phyloP scores from a whole-genome alignment of 2,888 invertebrate genomes.

The Opisthograptis luteolata region DNA sequence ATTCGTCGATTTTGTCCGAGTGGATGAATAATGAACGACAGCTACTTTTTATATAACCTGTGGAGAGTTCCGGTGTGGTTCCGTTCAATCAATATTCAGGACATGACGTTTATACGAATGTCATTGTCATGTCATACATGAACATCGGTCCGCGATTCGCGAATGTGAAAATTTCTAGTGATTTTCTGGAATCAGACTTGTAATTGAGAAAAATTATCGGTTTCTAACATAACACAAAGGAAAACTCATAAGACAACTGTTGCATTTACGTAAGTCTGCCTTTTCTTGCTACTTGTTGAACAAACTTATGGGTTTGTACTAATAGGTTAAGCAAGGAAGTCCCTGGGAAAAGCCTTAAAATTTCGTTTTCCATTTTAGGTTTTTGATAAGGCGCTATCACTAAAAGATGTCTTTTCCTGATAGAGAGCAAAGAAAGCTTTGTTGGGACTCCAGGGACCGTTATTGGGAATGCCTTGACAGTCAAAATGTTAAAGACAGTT shows the following conservation, averaged over 20 bases:
- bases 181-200: background rate
- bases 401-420: constrained; percentile 91
- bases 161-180: background rate
- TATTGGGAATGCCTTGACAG: constrained; percentile 96
- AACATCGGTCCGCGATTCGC: no score
- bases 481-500: constrained; percentile 85
- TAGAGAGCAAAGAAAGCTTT: constrained; percentile 90
- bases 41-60: no score
- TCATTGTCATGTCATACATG: no score
- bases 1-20: no score
- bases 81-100: no score
- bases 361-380: constrained; percentile 67
- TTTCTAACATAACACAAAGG: constrained; percentile 1
- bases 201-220: background rate
- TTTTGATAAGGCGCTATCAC: constrained; percentile 41
- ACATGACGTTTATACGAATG: no score
- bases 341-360: constrained; percentile 14
- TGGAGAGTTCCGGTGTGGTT: no score
- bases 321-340: constrained; percentile 22
- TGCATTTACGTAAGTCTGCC: constrained; percentile 19
- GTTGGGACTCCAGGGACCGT: constrained; percentile 93
- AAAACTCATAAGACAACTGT: background rate
- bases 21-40: no score
- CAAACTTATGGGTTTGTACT: constrained; percentile 13
- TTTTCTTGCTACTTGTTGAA: constrained; percentile 8